Evolutionary conservation across 2,113 vertebrate genomes (phyloP), one percentile per base, ranked within the genome.

Genomic region (Leuciscus idus): DNA sequence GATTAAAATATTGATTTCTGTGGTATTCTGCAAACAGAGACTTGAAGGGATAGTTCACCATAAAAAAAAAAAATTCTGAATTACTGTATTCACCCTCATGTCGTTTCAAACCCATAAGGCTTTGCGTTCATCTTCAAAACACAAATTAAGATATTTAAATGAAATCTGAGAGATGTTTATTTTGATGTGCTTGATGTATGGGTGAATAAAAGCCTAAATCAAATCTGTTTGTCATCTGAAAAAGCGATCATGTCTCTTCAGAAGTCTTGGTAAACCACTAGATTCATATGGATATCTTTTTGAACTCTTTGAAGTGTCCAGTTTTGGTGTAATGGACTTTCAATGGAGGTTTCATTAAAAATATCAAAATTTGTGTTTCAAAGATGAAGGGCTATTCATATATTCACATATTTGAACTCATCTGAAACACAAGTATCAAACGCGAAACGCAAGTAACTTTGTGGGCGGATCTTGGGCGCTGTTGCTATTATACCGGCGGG

Each of bases 51-150:
- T 43, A 10, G 43, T 10, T 43, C 39, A 43, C 7, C 39, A 7
- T 43, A 43, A 43, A 43, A 43, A 8, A 8, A 0, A 8, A 2
- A 9, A 43, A 43, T 43, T 43, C 43, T 43, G 43, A 43, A 43
- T 9, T 43, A 43, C 8, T 43, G 43, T 9, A 43, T 9, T 43
- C 43, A 43, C 30, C 30, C 68, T 10, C 33, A 4, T 68, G 66
- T 70, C 0, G 1, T 70, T 72, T 21, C 66, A 68, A 68, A 72
- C 8, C 1, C 43, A 13, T 23, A 8, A 43, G 15, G 43, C 11
- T 48, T 48, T 75, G 30, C n/a, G 26, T 75, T 75, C 43, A 75
- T 75, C 43, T 48, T 75, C 6, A 48, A 75, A 75, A 48, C 43
- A 48, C 23, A 26, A 74, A 74, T 48, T 3, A 17, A 48, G 23